A percentile compares a stretch with the other conserved stretches of the same genome.
Conservation (phyloP, 2,888 invertebrate genomes). For the Caradrina clavipalpis region DNA sequence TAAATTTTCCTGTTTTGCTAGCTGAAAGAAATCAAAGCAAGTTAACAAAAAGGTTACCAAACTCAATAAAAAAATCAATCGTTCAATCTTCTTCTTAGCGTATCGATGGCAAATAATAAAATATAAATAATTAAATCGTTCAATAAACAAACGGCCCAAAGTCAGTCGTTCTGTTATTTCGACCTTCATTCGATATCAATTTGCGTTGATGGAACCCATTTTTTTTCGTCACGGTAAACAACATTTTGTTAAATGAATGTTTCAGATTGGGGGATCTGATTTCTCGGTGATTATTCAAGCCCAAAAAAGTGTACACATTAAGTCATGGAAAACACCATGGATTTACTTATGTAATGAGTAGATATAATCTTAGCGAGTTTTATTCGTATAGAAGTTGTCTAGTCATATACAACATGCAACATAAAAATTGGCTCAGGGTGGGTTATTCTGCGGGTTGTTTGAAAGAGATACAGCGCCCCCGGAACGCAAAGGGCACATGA, state of each 20-base stretch:
- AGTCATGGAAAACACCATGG: no score
- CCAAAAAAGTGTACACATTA: background rate
- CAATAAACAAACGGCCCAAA: slow-evolving; percentile 15
- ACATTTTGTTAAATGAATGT: slow-evolving; percentile 18
- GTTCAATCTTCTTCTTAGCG: no score
- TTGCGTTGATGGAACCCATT: slow-evolving; percentile 15
- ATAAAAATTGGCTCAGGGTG: no score
- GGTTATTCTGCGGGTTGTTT: no score
- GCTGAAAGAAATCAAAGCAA: background rate
- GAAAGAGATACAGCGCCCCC: no score
- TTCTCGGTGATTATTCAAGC: background rate
- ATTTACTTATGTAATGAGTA: no score
- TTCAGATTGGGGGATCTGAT: slow-evolving; percentile 1
- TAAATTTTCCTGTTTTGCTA: background rate
- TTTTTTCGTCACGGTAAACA: slow-evolving; percentile 17
- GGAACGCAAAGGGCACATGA: no score
- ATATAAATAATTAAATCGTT: no score
- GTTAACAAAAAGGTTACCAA: slow-evolving; percentile 11
- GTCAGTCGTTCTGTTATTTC: slow-evolving; percentile 16
- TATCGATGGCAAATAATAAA: no score
- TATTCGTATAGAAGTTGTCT: no score
- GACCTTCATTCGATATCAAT: slow-evolving; percentile 39
- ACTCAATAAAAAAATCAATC: slow-evolving; percentile 26
- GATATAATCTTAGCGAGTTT: no score
- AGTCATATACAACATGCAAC: no score